A percentile compares a stretch with the other conserved stretches of the same genome.
Evolutionary conservation across 1,140 invertebrate species (phyloP).

Genomic region (Panagrolaimus sp.): DNA sequence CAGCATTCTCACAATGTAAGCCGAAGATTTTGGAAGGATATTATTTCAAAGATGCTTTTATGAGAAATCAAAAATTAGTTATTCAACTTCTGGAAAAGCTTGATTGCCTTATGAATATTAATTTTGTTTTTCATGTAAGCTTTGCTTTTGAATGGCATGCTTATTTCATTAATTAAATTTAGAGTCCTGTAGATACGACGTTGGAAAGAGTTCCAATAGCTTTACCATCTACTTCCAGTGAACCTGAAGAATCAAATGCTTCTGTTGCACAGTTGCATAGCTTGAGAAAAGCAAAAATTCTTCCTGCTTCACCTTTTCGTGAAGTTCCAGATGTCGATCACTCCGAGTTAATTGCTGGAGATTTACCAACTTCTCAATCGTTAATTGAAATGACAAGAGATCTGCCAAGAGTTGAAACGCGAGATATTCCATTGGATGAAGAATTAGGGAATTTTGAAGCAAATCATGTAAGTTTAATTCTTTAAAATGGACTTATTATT

Average conservation of each 20-base stretch:
- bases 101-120: neutral
- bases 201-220: constrained; percentile 6
- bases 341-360: no score
- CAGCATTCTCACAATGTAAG: neutral
- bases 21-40: neutral
- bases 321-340: no score
- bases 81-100: neutral
- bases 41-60: neutral
- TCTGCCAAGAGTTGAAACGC: neutral
- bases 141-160: no score
- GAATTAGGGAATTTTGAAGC: neutral
- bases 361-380: neutral
- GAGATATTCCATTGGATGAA: neutral
- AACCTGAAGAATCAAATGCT: neutral
- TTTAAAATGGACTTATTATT: neutral
- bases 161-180: no score
- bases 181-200: neutral
- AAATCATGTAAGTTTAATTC: neutral
- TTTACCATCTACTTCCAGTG: neutral
- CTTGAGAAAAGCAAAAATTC: no score
- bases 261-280: neutral
- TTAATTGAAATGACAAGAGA: constrained; percentile 8
- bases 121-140: neutral
- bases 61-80: neutral
- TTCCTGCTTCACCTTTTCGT: no score